phyloP scores from a whole-genome alignment of 1,140 invertebrate species.

The Diachasma alloeum region DNA sequence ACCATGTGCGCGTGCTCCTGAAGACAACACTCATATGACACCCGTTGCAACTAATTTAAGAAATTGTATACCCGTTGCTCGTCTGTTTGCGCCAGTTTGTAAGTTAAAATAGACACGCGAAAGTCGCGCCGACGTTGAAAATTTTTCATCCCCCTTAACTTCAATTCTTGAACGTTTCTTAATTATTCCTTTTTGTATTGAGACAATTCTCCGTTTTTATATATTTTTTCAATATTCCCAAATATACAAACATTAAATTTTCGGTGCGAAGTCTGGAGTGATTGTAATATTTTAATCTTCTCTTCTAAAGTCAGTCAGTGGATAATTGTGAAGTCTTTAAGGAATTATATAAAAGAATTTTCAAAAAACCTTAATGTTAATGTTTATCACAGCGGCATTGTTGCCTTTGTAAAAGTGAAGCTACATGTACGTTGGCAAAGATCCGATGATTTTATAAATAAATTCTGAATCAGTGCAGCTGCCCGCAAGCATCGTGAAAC shows the following conservation, averaged over 20 bases:
- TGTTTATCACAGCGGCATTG: conserved; percentile 3
- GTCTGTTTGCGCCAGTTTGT: conserved; percentile 58
- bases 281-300: background rate
- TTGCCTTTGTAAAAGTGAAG: conserved; percentile 28
- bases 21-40: conserved; percentile 28
- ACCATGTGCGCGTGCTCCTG: conserved; percentile 47
- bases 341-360: background rate
- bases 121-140: conserved; percentile 44
- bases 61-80: conserved; percentile 54
- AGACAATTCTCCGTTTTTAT: too few species aligned
- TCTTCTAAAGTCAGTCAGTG: background rate
- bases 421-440: conserved; percentile 47
- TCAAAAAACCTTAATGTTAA: background rate
- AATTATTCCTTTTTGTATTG: too few species aligned
- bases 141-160: background rate
- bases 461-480: conserved; percentile 55
- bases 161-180: too few species aligned
- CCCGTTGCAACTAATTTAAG: conserved; percentile 61
- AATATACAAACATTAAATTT: background rate
- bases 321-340: background rate
- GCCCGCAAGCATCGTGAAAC: conserved; percentile 41
- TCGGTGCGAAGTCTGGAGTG: background rate
- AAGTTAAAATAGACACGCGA: conserved; percentile 62
- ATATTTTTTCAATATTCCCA: background rate
- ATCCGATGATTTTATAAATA: conserved; percentile 56